A percentile compares a stretch with the other conserved stretches of the same genome.
phyloP scores from a whole-genome alignment of 2,888 invertebrate genomes.

The Seladonia tumulorum region DNA sequence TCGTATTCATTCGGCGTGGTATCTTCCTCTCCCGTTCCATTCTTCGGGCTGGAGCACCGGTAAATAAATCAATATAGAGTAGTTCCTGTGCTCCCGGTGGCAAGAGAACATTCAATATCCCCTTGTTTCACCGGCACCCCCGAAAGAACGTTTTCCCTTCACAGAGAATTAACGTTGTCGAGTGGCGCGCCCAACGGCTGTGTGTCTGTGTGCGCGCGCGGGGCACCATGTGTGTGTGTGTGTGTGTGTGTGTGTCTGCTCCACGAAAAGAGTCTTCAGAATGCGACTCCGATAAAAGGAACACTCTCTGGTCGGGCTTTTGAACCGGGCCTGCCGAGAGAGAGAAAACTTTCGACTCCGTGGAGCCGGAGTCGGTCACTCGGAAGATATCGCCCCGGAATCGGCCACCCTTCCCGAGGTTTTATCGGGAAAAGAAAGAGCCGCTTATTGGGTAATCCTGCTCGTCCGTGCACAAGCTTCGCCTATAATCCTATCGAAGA shows the following conservation, averaged over 20 bases:
- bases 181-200: neutral
- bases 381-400: conserved; percentile 61
- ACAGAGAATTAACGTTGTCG: conserved; percentile 25
- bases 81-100: neutral
- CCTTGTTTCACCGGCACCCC: neutral
- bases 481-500: conserved; percentile 65
- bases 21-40: neutral
- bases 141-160: neutral
- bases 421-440: conserved; percentile 62
- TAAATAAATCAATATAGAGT: conserved; percentile 19
- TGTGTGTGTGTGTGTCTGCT: neutral
- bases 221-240: neutral
- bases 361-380: conserved; percentile 64
- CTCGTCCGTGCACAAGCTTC: conserved; percentile 61
- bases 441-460: conserved; percentile 62
- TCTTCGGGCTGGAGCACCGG: neutral
- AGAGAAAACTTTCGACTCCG: conserved; percentile 58
- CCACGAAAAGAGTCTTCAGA: conserved; percentile 56
- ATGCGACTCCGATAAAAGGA: conserved; percentile 69
- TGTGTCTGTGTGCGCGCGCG: neutral
- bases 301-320: conserved; percentile 47
- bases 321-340: conserved; percentile 17
- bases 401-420: conserved; percentile 56
- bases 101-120: conserved; percentile 9
- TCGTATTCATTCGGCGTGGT: conserved; percentile 2